These are phyloP conservation scores for Macaca mulatta DNA, from an alignment of 2,113 vertebrate genomes.

Conservation along the genomic window DNA sequence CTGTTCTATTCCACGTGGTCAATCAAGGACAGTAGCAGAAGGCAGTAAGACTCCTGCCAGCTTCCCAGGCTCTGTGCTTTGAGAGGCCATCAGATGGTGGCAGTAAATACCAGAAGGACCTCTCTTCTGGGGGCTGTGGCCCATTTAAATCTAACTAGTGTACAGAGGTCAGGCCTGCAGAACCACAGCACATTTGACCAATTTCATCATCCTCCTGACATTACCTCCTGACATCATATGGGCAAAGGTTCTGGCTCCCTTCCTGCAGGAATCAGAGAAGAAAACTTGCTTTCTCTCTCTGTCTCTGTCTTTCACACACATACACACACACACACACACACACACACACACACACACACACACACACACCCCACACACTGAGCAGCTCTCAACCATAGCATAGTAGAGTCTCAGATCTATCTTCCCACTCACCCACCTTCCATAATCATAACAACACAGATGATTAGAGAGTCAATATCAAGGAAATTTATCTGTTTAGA, in stretches of 20 bases:
- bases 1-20: not conserved
- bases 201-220: not conserved
- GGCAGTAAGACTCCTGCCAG: not conserved
- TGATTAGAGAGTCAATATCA: not conserved
- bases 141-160: not conserved
- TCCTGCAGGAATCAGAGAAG: not conserved
- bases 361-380: too few relatives aligned
- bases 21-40: not conserved
- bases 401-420: not conserved
- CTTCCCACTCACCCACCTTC: not conserved
- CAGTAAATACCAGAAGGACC: not conserved
- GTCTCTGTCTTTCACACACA: too few relatives aligned
- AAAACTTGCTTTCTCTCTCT: not conserved
- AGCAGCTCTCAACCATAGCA: not conserved
- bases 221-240: not conserved
- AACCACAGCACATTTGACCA: not conserved
- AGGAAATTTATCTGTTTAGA: not conserved
- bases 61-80: not conserved
- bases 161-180: not conserved
- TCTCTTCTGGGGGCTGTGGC: not conserved
- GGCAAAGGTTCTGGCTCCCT: not conserved
- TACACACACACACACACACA: not conserved
- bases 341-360: not conserved
- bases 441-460: not conserved
- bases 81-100: too few relatives aligned